A percentile compares a stretch with the other conserved stretches of the same genome.
Conservation (phyloP, 2,888 invertebrate species). For the Thelaira solivaga region DNA sequence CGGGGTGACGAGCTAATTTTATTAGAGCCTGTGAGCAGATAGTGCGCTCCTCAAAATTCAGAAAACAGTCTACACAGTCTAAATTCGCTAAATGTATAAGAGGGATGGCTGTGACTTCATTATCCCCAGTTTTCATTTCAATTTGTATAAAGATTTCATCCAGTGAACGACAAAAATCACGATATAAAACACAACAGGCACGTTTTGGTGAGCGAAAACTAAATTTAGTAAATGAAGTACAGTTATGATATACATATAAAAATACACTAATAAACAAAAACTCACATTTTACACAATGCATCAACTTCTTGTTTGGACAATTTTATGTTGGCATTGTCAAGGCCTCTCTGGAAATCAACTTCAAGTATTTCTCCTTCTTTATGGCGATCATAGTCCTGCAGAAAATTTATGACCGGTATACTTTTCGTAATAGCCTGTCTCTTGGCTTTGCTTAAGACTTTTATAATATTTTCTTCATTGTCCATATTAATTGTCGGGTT, state of each 20-base stretch:
- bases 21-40: slow-evolving; percentile 82
- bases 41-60: slow-evolving; percentile 85
- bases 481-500: slow-evolving; percentile 79
- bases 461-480: slow-evolving; percentile 79
- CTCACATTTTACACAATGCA: slow-evolving; percentile 85
- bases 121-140: slow-evolving; percentile 82
- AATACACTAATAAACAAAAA: slow-evolving; percentile 55
- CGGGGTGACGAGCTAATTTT: slow-evolving; percentile 82
- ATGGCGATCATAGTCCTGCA: slow-evolving; percentile 82
- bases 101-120: slow-evolving; percentile 83
- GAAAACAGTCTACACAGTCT: slow-evolving; percentile 81
- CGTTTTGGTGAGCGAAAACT: slow-evolving; percentile 83
- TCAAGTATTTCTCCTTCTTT: slow-evolving; percentile 82
- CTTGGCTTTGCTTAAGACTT: slow-evolving; percentile 86
- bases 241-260: background rate
- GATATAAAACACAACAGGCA: slow-evolving; percentile 81
- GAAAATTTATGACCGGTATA: slow-evolving; percentile 81
- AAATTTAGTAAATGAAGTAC: too few relatives aligned
- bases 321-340: slow-evolving; percentile 82
- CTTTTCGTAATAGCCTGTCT: slow-evolving; percentile 83
- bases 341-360: slow-evolving; percentile 84
- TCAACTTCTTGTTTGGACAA: slow-evolving; percentile 83
- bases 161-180: slow-evolving; percentile 82
- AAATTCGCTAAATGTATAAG: slow-evolving; percentile 83
- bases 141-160: slow-evolving; percentile 84